Conservation (phyloP, 2,888 invertebrate species). For the Sphaeridia pumilis region DNA sequence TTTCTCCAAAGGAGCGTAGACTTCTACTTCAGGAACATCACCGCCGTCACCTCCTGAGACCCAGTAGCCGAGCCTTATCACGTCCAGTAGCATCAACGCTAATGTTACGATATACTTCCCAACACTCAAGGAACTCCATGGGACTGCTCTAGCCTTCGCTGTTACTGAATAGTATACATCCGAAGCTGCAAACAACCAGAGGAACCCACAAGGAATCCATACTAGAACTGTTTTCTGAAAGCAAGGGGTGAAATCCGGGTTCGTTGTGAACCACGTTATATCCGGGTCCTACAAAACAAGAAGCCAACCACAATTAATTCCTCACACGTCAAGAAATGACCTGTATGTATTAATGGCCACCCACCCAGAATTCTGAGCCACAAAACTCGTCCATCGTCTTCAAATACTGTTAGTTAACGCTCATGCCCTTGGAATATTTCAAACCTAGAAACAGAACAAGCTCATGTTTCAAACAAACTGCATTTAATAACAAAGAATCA, state of each 20-base stretch:
- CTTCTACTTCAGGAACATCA: conserved; percentile 15
- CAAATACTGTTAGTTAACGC: too few species aligned
- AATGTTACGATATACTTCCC: conserved; percentile 18
- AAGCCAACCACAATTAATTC: not conserved
- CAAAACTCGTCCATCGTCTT: conserved; percentile 18
- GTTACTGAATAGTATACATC: conserved; percentile 42
- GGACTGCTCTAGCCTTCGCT: conserved; percentile 27
- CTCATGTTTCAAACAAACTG: too few species aligned
- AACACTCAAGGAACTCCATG: conserved; percentile 36
- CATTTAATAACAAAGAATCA: too few species aligned
- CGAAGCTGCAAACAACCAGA: conserved; percentile 63
- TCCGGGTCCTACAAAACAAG: conserved; percentile 22
- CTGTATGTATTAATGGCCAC: too few species aligned
- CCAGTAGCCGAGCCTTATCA: conserved; percentile 11
- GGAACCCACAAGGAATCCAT: conserved; percentile 77
- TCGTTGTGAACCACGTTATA: conserved; percentile 43
- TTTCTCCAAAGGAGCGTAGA: conserved; percentile 24
- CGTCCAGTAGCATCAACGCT: conserved; percentile 18
- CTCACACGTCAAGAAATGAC: not conserved
- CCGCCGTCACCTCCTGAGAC: not conserved
- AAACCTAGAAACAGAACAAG: too few species aligned
- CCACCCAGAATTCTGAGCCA: conserved; percentile 19
- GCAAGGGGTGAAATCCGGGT: conserved; percentile 79
- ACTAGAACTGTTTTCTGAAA: conserved; percentile 81
- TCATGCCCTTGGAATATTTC: too few species aligned